Evolutionary conservation across 2,888 invertebrate species (phyloP).

Genomic region (Pharmacophagus antenor): DNA sequence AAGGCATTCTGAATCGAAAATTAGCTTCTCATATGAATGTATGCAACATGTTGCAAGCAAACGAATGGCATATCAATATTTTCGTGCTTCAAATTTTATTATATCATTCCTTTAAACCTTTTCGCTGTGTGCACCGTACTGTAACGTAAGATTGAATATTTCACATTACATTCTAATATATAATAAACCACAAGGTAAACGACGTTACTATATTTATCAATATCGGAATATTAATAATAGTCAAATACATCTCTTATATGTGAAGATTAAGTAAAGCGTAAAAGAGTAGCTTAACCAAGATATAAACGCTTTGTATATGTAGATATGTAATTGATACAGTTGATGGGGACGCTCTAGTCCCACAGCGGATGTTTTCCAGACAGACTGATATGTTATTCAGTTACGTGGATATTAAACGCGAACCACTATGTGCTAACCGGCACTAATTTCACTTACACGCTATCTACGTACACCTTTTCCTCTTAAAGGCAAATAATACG

Average conservation of each 20-base stretch:
- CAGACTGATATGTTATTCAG: constrained; percentile 43
- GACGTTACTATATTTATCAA: no score
- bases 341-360: constrained; percentile 36
- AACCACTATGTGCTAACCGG: constrained; percentile 51
- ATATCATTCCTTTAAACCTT: background rate
- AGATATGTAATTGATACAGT: constrained; percentile 34
- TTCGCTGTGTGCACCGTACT: background rate
- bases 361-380: constrained; percentile 58
- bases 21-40: constrained; percentile 16
- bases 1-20: constrained; percentile 17
- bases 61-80: constrained; percentile 8
- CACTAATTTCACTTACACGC: constrained; percentile 48
- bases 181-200: no score
- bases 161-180: background rate
- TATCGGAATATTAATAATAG: no score
- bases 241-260: no score
- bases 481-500: constrained; percentile 44
- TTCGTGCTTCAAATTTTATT: constrained; percentile 1
- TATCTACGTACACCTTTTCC: constrained; percentile 34
- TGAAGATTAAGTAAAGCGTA: constrained; percentile 11
- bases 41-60: constrained; percentile 9
- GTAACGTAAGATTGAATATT: background rate
- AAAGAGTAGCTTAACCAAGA: background rate
- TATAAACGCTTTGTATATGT: constrained; percentile 12
- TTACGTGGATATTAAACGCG: constrained; percentile 54